Percentiles rank a stretch among this genome's conserved stretches.
These are phyloP conservation scores for Celastrina argiolus DNA, from an alignment of 2,888 invertebrate genomes.

Conservation along the genomic window DNA sequence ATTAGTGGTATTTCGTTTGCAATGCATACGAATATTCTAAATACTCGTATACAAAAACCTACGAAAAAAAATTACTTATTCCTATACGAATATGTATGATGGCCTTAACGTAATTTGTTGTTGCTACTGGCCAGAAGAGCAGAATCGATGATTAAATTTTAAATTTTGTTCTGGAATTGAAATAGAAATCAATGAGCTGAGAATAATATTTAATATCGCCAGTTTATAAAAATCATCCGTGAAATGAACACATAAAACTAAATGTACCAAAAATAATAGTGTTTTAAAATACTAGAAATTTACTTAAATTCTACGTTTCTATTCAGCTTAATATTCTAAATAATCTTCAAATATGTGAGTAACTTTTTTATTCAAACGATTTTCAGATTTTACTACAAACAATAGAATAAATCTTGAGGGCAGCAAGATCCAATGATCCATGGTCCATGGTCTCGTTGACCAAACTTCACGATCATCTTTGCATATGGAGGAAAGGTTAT, in stretches of 20 bases:
- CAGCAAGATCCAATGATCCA: not conserved
- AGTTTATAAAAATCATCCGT: constrained; percentile 1
- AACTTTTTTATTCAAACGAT: not conserved
- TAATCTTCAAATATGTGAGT: not conserved
- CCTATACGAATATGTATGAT: not conserved
- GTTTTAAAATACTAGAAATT: not conserved
- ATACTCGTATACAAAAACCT: no score
- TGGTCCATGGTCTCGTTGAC: no score
- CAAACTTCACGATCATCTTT: no score
- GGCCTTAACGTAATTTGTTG: not conserved
- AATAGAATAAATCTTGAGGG: not conserved
- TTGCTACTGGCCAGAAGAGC: not conserved
- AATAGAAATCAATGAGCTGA: not conserved
- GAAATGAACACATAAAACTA: not conserved
- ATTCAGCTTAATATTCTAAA: not conserved
- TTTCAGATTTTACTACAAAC: not conserved
- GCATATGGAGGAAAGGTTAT: no score
- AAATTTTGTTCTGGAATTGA: not conserved
- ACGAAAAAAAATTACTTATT: not conserved
- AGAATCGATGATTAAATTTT: not conserved
- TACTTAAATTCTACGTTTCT: constrained; percentile 11
- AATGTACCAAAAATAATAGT: not conserved
- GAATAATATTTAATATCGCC: not conserved
- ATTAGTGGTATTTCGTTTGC: no score
- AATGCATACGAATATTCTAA: no score